These are phyloP conservation scores for Nematostella vectensis DNA, from an alignment of 92 coral and sea anemone genomes.

Conservation along the genomic window DNA sequence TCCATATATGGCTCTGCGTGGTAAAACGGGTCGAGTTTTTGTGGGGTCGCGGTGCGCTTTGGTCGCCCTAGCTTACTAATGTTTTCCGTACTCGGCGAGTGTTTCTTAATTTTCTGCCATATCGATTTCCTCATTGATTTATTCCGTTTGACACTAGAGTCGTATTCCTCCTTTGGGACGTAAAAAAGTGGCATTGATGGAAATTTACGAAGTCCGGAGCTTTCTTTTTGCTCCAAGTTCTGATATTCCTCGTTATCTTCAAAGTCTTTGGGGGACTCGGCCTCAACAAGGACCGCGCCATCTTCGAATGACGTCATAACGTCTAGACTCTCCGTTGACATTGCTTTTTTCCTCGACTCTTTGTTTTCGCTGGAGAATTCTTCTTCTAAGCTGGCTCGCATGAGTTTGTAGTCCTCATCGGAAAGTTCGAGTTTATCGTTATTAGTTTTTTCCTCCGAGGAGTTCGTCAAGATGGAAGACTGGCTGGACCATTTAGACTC, in stretches of 20 bases:
- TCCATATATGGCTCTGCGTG: not conserved
- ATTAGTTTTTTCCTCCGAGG: not conserved
- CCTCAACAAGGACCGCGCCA: not conserved
- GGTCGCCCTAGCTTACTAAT: not conserved
- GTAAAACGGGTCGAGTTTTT: not conserved
- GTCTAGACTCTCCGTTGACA: not conserved
- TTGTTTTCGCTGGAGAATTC: not conserved
- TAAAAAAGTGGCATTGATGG: constrained; percentile 31
- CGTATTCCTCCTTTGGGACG: constrained; percentile 19
- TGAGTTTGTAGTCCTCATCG: not conserved
- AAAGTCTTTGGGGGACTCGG: not conserved
- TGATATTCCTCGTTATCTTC: not conserved
- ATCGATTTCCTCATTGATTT: constrained; percentile 12
- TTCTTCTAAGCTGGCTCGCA: not conserved
- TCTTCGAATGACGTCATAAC: constrained; percentile 1
- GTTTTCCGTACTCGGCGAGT: not conserved
- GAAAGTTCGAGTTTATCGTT: not conserved
- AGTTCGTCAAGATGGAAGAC: not conserved
- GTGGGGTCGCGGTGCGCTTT: not conserved
- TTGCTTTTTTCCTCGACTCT: no score
- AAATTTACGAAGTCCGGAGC: constrained; percentile 10
- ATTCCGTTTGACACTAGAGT: not conserved
- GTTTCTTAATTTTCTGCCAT: constrained; percentile 8
- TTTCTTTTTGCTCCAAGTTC: not conserved
- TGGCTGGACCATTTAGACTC: constrained; percentile 5